Base-by-base conservation (phyloP, 1,140 invertebrate species). In the Marisa cornuarietis region DNA sequence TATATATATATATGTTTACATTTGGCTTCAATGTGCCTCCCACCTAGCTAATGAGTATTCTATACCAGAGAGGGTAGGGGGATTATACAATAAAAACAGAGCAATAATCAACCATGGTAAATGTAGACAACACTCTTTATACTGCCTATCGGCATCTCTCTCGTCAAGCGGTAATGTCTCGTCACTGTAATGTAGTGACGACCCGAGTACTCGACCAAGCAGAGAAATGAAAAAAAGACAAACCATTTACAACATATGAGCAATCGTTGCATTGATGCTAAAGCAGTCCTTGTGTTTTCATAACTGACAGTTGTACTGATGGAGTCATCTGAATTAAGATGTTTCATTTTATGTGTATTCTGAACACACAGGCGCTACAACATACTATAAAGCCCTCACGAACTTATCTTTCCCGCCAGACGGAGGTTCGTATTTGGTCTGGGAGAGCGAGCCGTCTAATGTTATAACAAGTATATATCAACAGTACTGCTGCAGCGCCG, bases 241-340 rank as follows among this genome's bases (percentile, higher is more conserved):
- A 20, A 77, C 76, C 76, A 77, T 69, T 54, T 62, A 20, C 63
- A 69, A 54, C 76, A 77, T 5, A 77, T 9, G 11, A 77, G 76
- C 51, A 77, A 65, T 14, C 63, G 65, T 20, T 77, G 76, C 49
- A 77, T 18, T 31, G 76, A 77, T 22, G 11, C 62, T 24, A 77
- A 24, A 9, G 76, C 76, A 3, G 24, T n/a, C 14, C 54, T 77
- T 16, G 76, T 77, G 31, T 51, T 31, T 49, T 31, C 42, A 68
- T 68, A 77, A 4, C n/a, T 31, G 26, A 11, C 26, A 31, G 6
- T 68, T 68, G 13, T 1, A 68, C 9, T 4, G 6, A 18, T 68
- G 65, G 26, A 24, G 65, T 22, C 22, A 24, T 1, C 11, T 68
- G 22, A 11, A 11, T 10, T 11, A 0, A 14, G 11, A 58, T 58